Conservation (phyloP, 2,888 invertebrate species). For the Apotomis betuletana region DNA sequence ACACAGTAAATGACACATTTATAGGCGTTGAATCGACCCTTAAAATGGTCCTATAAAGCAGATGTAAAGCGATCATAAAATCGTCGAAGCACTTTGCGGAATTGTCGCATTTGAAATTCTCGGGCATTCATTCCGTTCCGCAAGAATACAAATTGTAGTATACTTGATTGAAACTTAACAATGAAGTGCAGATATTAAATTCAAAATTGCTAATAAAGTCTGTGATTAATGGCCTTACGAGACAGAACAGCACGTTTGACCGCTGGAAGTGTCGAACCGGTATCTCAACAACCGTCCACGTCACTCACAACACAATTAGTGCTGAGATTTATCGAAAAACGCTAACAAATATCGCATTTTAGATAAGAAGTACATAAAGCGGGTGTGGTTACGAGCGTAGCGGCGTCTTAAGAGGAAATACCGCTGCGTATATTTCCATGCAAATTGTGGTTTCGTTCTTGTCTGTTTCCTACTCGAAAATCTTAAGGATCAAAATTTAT, state of each 20-base stretch:
- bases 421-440: too few species aligned
- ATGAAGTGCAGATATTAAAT: slow-evolving; percentile 27
- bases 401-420: slow-evolving; percentile 51
- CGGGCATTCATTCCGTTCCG: slow-evolving; percentile 26
- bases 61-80: slow-evolving; percentile 69
- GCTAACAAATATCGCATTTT: slow-evolving; percentile 19
- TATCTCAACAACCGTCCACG: slow-evolving; percentile 34
- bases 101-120: slow-evolving; percentile 55
- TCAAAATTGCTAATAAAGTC: slow-evolving; percentile 35
- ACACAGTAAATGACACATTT: slow-evolving; percentile 64
- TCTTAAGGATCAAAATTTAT: too few species aligned
- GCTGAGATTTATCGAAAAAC: slow-evolving; percentile 34
- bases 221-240: slow-evolving; percentile 34
- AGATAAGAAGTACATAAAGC: slow-evolving; percentile 46
- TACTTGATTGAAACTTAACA: slow-evolving; percentile 29
- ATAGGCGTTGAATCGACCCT: slow-evolving; percentile 72
- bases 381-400: slow-evolving; percentile 47
- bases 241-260: slow-evolving; percentile 28
- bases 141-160: slow-evolving; percentile 14
- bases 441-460: too few species aligned
- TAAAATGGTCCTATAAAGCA: slow-evolving; percentile 68
- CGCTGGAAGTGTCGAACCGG: slow-evolving; percentile 26
- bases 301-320: slow-evolving; percentile 38
- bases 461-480: too few species aligned
- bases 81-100: slow-evolving; percentile 64